Percentiles rank a stretch among this genome's conserved stretches.
Evolutionary conservation across 2,888 invertebrate species (phyloP).

Genomic region (Ophonus ardosiacus): DNA sequence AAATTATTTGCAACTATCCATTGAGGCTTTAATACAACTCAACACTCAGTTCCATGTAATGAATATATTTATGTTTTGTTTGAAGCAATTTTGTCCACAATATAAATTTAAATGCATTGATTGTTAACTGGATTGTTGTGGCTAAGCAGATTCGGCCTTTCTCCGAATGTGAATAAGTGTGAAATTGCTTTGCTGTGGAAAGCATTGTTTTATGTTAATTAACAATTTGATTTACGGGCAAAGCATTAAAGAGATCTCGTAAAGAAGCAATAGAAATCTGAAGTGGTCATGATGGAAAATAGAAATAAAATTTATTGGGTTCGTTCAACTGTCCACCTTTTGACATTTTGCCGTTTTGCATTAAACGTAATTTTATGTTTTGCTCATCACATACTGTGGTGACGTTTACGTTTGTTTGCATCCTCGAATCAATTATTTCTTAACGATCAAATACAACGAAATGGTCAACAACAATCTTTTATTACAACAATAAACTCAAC

Average conservation of each 20-base stretch:
- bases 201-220: constrained; percentile 29
- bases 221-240: constrained; percentile 30
- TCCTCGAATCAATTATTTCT: background rate
- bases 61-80: no score
- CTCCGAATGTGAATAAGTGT: no score
- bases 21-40: no score
- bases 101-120: no score
- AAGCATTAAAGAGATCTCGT: constrained; percentile 23
- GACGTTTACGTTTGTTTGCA: background rate
- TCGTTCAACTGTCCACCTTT: constrained; percentile 23
- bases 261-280: constrained; percentile 35
- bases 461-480: background rate
- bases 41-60: no score
- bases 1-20: no score
- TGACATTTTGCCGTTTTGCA: constrained; percentile 9
- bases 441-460: background rate
- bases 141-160: no score
- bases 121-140: no score
- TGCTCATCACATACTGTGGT: background rate
- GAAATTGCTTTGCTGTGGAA: background rate
- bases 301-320: constrained; percentile 19
- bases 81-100: no score
- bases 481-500: background rate
- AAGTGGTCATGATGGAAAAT: constrained; percentile 25
- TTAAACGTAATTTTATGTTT: constrained; percentile 12